Evolutionary conservation across 2,888 invertebrate genomes (phyloP), one percentile per base, ranked within the genome.

Genomic region (Sericinus montela): DNA sequence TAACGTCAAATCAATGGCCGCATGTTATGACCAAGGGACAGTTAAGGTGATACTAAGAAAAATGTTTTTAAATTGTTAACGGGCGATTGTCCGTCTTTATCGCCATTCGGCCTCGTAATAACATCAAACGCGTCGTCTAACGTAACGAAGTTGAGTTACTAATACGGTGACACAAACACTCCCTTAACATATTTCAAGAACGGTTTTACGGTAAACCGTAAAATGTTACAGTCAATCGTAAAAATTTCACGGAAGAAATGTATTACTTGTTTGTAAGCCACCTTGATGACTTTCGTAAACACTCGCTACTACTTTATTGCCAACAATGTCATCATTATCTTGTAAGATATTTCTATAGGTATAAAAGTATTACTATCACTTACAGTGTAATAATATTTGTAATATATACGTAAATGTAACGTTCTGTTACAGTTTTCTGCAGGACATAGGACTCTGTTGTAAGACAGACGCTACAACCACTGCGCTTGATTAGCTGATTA

Each of bases 151-250:
- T 67, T 63, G 62, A 67, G 64, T 65, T 62, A 64, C 64, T 62
- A 70, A 75, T 67, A 64, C 55, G 58, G 65, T 70, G 71, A 69
- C 72, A 69, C 58, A 68, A 75, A 74, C 76, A 75, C 60, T 63
- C 68, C 62, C 68, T 67, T 63, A 67, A 68, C 69, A 71, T 75
- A 78, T 74, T 73, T 72, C 67, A 74, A 70, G 71, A 70, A 67
- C 62, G 64, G 65, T 69, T 81, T 82, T 80, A 80, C 68, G 74
- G 68, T 69, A 61, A 57, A 60, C 60, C 72, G 70, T 80, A 79
- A 80, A 82, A 80, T 72, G 78, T 75, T 74, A 76, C 72, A 72
- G 69, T 67, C 62, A 57, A 55, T 72, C 76, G 69, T 80, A 78
- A 78, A 80, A 76, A 76, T 67, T 68, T 69, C 57, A 62, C 63